Conservation (phyloP, 2,797 vertebrate species). For the Xenentodon cancila region DNA sequence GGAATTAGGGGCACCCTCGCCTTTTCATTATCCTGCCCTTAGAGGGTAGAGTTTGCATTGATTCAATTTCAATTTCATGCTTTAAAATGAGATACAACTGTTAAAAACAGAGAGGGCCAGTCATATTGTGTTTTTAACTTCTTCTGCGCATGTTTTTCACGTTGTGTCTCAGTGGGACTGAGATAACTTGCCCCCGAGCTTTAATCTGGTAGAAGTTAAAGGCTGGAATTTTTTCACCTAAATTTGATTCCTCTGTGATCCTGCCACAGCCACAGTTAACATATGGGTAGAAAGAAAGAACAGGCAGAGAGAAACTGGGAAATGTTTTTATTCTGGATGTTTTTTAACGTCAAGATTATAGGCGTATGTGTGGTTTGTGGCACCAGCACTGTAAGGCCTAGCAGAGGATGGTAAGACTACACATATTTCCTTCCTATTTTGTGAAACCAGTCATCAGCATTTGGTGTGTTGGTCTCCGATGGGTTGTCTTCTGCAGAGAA, state of each 20-base stretch:
- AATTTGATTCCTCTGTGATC: constrained; percentile 69
- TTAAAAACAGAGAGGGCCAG: constrained; percentile 53
- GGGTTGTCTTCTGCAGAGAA: constrained; percentile 39
- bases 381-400: constrained; percentile 28
- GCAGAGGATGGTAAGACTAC: constrained; percentile 44
- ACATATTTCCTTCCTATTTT: constrained; percentile 32
- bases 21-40: constrained; percentile 74
- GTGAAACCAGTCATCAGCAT: constrained; percentile 41
- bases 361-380: constrained; percentile 40
- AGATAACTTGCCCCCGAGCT: constrained; percentile 76
- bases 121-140: constrained; percentile 69
- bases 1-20: constrained; percentile 78
- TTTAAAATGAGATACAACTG: constrained; percentile 75
- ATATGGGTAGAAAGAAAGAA: constrained; percentile 42
- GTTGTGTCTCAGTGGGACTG: constrained; percentile 68
- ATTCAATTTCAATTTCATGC: constrained; percentile 82
- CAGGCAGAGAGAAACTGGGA: constrained; percentile 26
- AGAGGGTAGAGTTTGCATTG: constrained; percentile 66
- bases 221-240: constrained; percentile 69
- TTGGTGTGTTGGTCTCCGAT: constrained; percentile 53
- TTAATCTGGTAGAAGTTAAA: constrained; percentile 81
- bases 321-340: constrained; percentile 54
- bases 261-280: constrained; percentile 57
- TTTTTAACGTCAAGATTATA: constrained; percentile 51
- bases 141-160: constrained; percentile 54